Conservation (phyloP, 2,113 vertebrate species). For the Tamias sibiricus region DNA sequence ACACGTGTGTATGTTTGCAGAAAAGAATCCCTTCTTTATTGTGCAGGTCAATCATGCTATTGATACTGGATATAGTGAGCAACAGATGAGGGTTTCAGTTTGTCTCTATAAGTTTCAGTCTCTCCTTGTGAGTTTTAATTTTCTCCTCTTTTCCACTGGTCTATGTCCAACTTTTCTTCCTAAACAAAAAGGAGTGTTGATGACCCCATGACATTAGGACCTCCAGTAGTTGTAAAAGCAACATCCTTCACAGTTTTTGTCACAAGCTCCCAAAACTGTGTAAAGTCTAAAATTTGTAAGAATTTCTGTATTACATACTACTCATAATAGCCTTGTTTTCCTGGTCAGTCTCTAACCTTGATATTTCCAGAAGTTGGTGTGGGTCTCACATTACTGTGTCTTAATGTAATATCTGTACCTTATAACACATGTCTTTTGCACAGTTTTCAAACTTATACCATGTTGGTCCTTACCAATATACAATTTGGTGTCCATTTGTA, state of each 20-base stretch:
- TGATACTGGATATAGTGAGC: neutral
- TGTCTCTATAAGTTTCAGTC: neutral
- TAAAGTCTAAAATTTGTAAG: neutral
- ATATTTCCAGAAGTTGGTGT: neutral
- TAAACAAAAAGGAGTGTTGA: neutral
- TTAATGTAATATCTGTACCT: neutral
- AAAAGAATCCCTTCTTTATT: neutral
- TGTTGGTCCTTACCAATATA: neutral
- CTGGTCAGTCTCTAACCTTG: neutral
- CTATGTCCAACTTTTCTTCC: neutral
- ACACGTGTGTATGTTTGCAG: neutral
- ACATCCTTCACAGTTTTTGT: rapidly evolving
- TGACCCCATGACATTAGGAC: neutral
- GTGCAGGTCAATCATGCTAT: neutral
- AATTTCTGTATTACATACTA: neutral
- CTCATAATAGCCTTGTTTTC: neutral
- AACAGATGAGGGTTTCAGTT: neutral
- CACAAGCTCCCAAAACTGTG: neutral
- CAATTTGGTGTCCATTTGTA: neutral
- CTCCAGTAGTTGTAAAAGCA: neutral
- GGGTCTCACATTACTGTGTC: neutral
- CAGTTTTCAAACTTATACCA: neutral
- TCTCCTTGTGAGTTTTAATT: neutral
- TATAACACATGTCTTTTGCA: neutral
- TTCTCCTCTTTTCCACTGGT: neutral